Evolutionary conservation across 2,888 invertebrate species (phyloP), one percentile per base, ranked within the genome.

Genomic region (Leptothorax acervorum): DNA sequence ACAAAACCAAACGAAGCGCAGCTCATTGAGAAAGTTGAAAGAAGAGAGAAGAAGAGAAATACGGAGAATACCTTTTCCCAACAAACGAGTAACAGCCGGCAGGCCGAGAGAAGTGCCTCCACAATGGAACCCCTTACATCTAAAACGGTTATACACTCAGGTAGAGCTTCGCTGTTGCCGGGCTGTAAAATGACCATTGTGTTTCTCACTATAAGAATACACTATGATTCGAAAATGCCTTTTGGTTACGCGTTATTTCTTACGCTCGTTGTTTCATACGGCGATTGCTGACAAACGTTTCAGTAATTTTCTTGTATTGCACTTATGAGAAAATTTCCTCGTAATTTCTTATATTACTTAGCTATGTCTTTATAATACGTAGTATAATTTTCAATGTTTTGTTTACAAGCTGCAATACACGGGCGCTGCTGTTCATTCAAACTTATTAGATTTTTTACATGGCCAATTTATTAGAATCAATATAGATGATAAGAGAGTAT

Each of bases 51-150:
- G 63, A 63, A 63, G 35, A 53, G 31, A 65, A 42, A 42, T 11
- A 23, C n/a, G 23, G 39, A 65, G 74, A 82, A 55, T 65, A 75
- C 53, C 82, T 82, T 82, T 82, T 63, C 55, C 45, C 82, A 63
- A 75, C 82, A 75, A 82, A 82, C 31, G 35, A 82, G 75, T 75
- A 82, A 82, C 82, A 82, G 82, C 82, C 68, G 83, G 82, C 85
- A 88, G 83, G 84, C 71, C 84, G 86, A 84, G 88, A 86, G 86
- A 89, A 89, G 75, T 65, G 63, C 62, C 63, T 75, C 45, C 63
- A 82, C 82, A 82, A 82, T 82, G 82, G 75, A 63, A 65, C 82
- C 65, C 75, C 82, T 82, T 75, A 82, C 42, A 28, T 82, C 82
- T 82, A 75, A 78, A 78, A 75, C 75, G 82, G 75, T 82, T 82